These are phyloP conservation scores for Bergia puertoricense DNA, from an alignment of 92 coral and sea anemone genomes.

Conservation along the genomic window DNA sequence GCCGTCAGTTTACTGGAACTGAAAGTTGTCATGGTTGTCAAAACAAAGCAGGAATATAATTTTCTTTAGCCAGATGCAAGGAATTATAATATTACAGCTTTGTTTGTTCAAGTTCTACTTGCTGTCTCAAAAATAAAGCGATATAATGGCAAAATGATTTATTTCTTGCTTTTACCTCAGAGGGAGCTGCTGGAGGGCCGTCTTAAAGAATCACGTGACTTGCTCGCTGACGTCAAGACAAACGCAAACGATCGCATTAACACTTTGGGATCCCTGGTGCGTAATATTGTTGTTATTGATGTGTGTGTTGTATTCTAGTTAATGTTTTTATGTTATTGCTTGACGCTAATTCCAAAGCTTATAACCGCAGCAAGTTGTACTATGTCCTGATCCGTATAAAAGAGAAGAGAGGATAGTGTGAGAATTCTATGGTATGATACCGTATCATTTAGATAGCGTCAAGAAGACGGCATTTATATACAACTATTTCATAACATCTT, in stretches of 20 bases:
- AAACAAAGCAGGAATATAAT: too few relatives aligned
- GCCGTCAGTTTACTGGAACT: background rate
- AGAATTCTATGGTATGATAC: too few relatives aligned
- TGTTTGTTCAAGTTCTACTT: too few relatives aligned
- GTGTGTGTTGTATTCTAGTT: background rate
- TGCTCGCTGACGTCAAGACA: conserved; percentile 78
- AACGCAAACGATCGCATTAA: conserved; percentile 79
- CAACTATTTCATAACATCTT: too few relatives aligned
- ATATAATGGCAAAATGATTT: background rate
- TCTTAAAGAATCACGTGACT: conserved; percentile 81
- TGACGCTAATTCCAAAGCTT: background rate
- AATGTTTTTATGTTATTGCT: too few relatives aligned
- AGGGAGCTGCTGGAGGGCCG: conserved; percentile 78
- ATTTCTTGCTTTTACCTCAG: conserved; percentile 36
- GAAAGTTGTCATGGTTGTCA: background rate
- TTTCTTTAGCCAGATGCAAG: too few relatives aligned
- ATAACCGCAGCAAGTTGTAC: background rate
- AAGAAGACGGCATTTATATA: too few relatives aligned
- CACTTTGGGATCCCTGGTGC: conserved; percentile 80
- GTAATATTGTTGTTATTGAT: conserved; percentile 6
- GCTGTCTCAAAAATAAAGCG: background rate
- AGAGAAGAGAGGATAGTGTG: background rate
- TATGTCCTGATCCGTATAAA: background rate
- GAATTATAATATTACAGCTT: background rate
- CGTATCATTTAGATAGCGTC: background rate